Evolutionary conservation across 2,797 vertebrate genomes (phyloP), one percentile per base, ranked within the genome.

Genomic region (Helicolenus hilgendorfi): DNA sequence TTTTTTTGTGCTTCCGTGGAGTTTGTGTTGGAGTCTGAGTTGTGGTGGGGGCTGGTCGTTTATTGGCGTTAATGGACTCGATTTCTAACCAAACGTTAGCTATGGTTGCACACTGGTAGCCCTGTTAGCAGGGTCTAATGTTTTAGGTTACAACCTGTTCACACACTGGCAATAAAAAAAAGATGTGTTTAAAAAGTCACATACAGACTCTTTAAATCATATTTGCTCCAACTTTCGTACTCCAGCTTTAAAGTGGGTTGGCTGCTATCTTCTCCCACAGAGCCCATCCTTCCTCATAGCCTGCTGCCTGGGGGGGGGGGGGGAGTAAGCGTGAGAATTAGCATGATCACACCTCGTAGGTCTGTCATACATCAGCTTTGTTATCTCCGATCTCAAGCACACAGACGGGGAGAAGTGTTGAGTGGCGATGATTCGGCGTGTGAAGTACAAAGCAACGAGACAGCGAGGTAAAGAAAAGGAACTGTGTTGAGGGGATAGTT

Each of bases 311-410:
- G 0, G 18, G 41, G n/a, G 4, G 11, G 22, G 3, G 75, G 70
- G 88, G 84, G 85, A 92, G 77, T 29, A 76, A 88, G 89, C 79
- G 82, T 73, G 87, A 93, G 87, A 95, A 96, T 92, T 79, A 93
- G 89, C 92, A 92, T 79, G 91, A 95, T 95, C 90, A 80, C 95
- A 95, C 89, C 88, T 95, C 24, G 2, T 20, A 83, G 79, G 76
- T 76, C 79, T 87, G 81, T 89, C 83, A 79, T 82, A 85, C 55
- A 79, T 83, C 76, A 45, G 80, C 75, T 89, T 80, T 85, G 77
- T 86, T 90, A 91, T 89, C 85, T 94, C 86, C 35, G 79, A 89
- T 94, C 89, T 89, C 45, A 49, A 85, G 62, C 20, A 2, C 35
- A 73, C 53, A 79, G n/a, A 62, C 22, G 31, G 49, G 62, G 22